A percentile compares a stretch with the other conserved stretches of the same genome.
phyloP scores from a whole-genome alignment of 2,113 vertebrate genomes.

The Ursus arctos region DNA sequence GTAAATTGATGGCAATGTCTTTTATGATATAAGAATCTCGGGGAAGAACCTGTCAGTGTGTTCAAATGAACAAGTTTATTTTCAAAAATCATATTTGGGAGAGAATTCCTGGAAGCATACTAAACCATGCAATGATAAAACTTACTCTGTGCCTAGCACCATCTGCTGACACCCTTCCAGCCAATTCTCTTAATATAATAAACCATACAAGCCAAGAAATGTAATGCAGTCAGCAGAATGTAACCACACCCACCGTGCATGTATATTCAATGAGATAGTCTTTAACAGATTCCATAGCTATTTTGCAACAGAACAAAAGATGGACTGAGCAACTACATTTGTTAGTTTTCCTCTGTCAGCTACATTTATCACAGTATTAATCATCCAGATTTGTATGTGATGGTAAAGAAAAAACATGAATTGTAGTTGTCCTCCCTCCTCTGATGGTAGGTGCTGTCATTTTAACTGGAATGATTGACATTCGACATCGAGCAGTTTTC shows the following conservation, averaged over 20 bases:
- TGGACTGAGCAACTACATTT: neutral
- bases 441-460: slow-evolving; percentile 64
- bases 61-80: slow-evolving; percentile 70
- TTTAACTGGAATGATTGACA: slow-evolving; percentile 77
- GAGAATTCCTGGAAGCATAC: slow-evolving; percentile 73
- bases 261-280: neutral
- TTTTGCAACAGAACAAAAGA: slow-evolving; percentile 52
- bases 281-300: slow-evolving; percentile 18
- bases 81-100: slow-evolving; percentile 64
- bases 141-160: slow-evolving; percentile 65
- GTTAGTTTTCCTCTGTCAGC: neutral
- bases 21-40: slow-evolving; percentile 27
- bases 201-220: slow-evolving; percentile 33
- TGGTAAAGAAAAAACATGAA: slow-evolving; percentile 39
- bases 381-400: slow-evolving; percentile 15
- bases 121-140: slow-evolving; percentile 8
- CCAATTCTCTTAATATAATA: slow-evolving; percentile 60
- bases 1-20: neutral
- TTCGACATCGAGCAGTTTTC: slow-evolving; percentile 67
- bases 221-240: slow-evolving; percentile 46
- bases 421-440: slow-evolving; percentile 37
- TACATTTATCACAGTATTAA: slow-evolving; percentile 14
- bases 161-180: slow-evolving; percentile 57
- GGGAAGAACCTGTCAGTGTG: slow-evolving; percentile 34
- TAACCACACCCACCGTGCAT: slow-evolving; percentile 4